Evolutionary conservation across 2,113 vertebrate species (phyloP).

Genomic region (Okapia johnstoni): DNA sequence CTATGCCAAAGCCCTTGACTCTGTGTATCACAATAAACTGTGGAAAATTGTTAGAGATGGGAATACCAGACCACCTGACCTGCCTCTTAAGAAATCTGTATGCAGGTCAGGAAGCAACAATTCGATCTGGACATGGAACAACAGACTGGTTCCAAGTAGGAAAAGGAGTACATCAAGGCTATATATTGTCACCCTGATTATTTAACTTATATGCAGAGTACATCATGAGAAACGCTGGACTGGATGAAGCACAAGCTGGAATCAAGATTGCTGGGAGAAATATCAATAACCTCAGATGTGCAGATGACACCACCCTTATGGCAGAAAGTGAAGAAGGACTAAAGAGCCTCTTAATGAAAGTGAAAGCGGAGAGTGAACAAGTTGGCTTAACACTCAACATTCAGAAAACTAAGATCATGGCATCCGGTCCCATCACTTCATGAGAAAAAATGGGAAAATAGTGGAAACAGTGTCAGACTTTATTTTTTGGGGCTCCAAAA

Average conservation of each 20-base stretch:
- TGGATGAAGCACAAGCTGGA: background rate
- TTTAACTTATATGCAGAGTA: background rate
- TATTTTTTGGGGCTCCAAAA: background rate
- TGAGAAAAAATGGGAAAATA: background rate
- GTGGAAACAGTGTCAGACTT: background rate
- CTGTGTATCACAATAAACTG: background rate
- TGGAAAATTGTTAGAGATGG: background rate
- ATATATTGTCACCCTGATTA: background rate
- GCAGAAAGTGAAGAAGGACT: background rate
- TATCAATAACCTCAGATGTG: background rate
- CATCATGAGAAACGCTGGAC: rapidly evolving
- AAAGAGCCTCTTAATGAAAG: background rate
- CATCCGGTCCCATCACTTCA: background rate
- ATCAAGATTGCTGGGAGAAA: rapidly evolving
- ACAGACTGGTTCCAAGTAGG: background rate
- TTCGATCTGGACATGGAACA: background rate
- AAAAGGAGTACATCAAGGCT: rapidly evolving
- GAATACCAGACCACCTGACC: background rate
- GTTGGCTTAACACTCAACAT: background rate
- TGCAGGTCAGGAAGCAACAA: background rate
- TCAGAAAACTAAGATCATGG: rapidly evolving
- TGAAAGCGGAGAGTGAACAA: background rate
- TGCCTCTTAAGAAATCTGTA: background rate
- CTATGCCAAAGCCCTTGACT: background rate
- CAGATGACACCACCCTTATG: background rate